phyloP scores from a whole-genome alignment of 2,888 invertebrate species.

The Lydus trimaculatus region DNA sequence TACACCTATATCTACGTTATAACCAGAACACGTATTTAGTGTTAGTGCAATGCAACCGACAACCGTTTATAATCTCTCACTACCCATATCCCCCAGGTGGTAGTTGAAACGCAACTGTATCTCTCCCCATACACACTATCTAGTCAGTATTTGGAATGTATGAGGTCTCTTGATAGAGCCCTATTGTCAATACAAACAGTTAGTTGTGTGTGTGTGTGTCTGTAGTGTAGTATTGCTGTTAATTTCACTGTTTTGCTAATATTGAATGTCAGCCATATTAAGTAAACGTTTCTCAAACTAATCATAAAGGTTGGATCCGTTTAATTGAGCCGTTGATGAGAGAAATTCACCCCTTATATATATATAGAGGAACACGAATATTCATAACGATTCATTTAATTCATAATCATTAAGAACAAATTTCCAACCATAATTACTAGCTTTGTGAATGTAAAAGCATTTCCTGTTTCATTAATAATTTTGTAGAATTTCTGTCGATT shows the following conservation, averaged over 20 bases:
- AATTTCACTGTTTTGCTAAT: conserved; percentile 22
- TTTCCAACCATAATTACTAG: background rate
- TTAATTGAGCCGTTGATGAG: background rate
- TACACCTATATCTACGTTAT: background rate
- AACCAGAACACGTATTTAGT: background rate
- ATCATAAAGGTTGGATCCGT: background rate
- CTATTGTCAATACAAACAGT: background rate
- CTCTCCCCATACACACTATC: background rate
- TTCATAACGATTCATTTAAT: background rate
- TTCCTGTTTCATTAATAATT: background rate
- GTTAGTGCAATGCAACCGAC: background rate
- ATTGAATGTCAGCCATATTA: conserved; percentile 20
- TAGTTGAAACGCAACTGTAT: background rate
- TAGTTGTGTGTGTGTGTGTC: background rate
- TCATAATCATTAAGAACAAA: background rate
- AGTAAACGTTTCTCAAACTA: conserved; percentile 15
- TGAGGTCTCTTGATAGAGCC: background rate
- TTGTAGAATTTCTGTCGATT: background rate
- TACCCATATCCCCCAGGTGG: background rate
- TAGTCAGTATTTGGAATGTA: background rate
- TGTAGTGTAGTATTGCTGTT: conserved; percentile 25
- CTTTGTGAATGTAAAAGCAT: background rate
- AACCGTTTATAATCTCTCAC: background rate
- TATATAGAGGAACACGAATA: conserved; percentile 1
- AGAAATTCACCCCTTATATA: background rate